These are phyloP conservation scores for Mola mola DNA, from an alignment of 2,113 vertebrate species.

Conservation along the genomic window DNA sequence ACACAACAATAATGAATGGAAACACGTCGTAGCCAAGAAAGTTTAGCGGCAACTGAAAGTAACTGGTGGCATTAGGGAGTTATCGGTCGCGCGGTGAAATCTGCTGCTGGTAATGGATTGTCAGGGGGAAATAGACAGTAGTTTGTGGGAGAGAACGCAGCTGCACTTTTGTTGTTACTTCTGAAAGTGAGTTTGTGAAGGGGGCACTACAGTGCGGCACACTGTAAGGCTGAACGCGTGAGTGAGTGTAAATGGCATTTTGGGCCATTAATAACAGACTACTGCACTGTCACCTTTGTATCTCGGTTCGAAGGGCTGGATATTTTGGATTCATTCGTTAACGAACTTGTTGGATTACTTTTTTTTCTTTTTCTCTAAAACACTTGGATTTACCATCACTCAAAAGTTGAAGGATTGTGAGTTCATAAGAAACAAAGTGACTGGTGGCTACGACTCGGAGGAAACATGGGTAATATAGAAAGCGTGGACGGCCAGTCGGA, in stretches of 20 bases:
- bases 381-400: no score
- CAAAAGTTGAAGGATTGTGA: not conserved
- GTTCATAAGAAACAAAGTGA: no score
- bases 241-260: conserved; percentile 59
- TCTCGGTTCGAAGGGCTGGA: conserved; percentile 29
- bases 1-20: conserved; percentile 83
- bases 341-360: conserved; percentile 35
- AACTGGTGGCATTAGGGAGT: conserved; percentile 47
- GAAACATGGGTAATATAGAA: conserved; percentile 93
- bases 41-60: conserved; percentile 59
- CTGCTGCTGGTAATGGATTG: conserved; percentile 73
- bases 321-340: conserved; percentile 45
- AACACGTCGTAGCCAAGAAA: conserved; percentile 74
- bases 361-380: not conserved
- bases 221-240: conserved; percentile 41
- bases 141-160: conserved; percentile 54
- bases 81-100: conserved; percentile 16
- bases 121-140: conserved; percentile 43
- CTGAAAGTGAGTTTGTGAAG: conserved; percentile 42
- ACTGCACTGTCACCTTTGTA: conserved; percentile 45
- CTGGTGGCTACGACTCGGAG: no score
- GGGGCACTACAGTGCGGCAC: conserved; percentile 32
- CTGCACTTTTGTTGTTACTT: conserved; percentile 52
- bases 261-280: conserved; percentile 30
- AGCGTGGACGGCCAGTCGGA: conserved; percentile 88